Evolutionary conservation across 2,113 vertebrate species (phyloP).

Genomic region (Campylorhamphus procurvoides): DNA sequence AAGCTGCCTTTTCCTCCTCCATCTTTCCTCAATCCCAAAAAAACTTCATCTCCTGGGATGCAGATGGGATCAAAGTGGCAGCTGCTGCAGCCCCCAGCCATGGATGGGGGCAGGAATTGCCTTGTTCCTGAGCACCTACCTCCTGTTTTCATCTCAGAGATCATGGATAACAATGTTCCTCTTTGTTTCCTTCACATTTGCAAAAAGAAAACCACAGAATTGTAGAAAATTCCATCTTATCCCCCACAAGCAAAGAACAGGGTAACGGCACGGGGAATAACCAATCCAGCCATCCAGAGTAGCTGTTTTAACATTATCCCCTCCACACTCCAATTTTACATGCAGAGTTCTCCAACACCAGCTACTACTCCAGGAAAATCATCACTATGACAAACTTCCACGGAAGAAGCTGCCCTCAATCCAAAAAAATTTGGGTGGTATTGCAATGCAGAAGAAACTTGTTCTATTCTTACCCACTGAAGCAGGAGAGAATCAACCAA

Average conservation of each 20-base stretch:
- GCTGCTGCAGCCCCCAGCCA: background rate
- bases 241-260: background rate
- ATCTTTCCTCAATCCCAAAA: background rate
- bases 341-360: background rate
- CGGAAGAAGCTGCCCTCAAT: background rate
- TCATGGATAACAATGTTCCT: fast-evolving
- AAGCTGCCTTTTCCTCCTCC: background rate
- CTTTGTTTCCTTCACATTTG: background rate
- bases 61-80: fast-evolving
- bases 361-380: background rate
- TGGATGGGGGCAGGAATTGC: fast-evolving
- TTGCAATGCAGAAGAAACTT: background rate
- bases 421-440: background rate
- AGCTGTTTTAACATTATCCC: background rate
- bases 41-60: background rate
- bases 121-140: background rate
- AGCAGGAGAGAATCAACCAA: background rate
- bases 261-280: background rate
- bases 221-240: background rate
- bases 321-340: background rate
- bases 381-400: background rate
- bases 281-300: background rate
- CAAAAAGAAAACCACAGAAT: background rate
- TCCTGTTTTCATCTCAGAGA: background rate
- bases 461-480: background rate